Conservation (phyloP, 2,113 vertebrate genomes). For the Aplodontia rufa region DNA sequence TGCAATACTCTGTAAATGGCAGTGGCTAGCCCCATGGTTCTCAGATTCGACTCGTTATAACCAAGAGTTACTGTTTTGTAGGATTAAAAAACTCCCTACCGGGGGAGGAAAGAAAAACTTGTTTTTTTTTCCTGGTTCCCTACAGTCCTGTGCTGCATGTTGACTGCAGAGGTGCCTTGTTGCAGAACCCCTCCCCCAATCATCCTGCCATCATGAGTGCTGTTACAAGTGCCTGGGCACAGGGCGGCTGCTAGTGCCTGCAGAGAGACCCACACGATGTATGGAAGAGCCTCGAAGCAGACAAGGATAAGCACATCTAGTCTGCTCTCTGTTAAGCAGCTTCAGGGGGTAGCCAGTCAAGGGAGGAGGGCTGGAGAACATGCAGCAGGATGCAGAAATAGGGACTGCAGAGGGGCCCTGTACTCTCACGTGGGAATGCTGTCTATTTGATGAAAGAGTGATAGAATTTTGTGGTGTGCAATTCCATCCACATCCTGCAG, state of each 20-base stretch:
- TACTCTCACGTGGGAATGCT: background rate
- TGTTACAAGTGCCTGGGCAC: background rate
- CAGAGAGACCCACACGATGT: background rate
- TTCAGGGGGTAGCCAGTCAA: background rate
- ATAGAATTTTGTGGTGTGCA: background rate
- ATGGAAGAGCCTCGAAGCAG: background rate
- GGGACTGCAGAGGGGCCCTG: background rate
- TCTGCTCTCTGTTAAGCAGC: background rate
- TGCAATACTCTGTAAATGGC: background rate
- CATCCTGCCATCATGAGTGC: background rate
- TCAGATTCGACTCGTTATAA: background rate
- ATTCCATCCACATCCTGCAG: background rate
- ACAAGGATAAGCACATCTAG: background rate
- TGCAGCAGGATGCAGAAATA: background rate
- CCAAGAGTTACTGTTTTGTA: background rate
- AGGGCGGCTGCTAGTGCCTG: background rate
- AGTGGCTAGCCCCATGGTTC: background rate
- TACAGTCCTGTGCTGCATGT: background rate
- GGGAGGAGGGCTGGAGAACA: background rate
- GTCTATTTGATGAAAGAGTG: background rate
- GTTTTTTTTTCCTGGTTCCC: background rate
- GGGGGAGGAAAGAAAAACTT: background rate
- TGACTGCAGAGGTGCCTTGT: background rate
- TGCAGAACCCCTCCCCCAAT: background rate
- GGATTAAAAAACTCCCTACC: background rate